Evolutionary conservation across 1,140 invertebrate species (phyloP).

Genomic region (Arion vulgaris): DNA sequence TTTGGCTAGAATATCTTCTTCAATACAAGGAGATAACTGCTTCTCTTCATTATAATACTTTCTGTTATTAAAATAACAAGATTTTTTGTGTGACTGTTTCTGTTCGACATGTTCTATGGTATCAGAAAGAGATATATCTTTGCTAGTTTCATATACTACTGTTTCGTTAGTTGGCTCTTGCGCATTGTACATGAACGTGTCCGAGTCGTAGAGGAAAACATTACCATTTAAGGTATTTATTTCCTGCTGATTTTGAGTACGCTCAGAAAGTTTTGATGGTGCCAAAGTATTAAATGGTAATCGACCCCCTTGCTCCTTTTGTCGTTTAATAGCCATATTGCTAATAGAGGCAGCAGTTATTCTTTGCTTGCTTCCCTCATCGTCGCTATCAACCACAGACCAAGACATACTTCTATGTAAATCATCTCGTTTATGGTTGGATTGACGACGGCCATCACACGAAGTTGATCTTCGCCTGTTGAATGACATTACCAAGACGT

Average conservation of each 20-base stretch:
- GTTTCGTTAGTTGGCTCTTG: not conserved
- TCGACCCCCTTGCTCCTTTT: not conserved
- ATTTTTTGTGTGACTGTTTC: not conserved
- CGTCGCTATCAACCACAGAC: not conserved
- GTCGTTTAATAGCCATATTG: not conserved
- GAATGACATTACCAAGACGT: not conserved
- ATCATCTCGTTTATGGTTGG: not conserved
- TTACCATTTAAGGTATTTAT: not conserved
- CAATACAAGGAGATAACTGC: not conserved
- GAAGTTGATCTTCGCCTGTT: not conserved
- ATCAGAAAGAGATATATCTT: not conserved
- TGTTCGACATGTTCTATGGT: not conserved
- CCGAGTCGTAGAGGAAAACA: not conserved
- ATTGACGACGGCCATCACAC: not conserved
- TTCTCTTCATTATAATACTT: not conserved
- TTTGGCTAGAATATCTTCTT: not conserved
- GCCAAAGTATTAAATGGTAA: not conserved
- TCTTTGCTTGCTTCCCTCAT: conserved; percentile 1
- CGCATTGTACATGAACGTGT: not conserved
- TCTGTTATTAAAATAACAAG: not conserved
- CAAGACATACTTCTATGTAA: not conserved
- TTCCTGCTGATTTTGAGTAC: not conserved
- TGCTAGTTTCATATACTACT: not conserved
- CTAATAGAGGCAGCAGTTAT: not conserved
- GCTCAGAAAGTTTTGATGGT: not conserved